These are phyloP conservation scores for Neria commutata DNA, from an alignment of 2,888 invertebrate genomes.

Conservation along the genomic window DNA sequence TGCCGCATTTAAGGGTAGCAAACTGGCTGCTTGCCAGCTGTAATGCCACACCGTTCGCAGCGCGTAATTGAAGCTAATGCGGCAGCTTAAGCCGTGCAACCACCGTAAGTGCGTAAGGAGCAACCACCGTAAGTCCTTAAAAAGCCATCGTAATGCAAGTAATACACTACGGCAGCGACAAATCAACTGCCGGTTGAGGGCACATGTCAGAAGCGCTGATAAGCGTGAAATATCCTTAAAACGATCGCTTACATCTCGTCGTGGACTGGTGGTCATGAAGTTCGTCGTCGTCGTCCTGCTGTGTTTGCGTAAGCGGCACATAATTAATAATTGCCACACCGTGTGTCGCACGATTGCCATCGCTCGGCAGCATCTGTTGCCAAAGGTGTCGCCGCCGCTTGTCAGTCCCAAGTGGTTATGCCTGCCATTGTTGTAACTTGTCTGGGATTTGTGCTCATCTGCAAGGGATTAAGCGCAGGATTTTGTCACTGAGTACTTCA, in stretches of 20 bases:
- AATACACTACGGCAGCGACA: neutral
- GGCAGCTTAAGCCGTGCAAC: conserved; percentile 49
- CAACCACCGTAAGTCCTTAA: conserved; percentile 27
- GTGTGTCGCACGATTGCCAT: too few species aligned
- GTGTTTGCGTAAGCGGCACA: too few species aligned
- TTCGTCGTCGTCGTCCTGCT: neutral
- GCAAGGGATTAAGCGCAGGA: too few species aligned
- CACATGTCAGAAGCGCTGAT: conserved; percentile 44
- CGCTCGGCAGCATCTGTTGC: too few species aligned
- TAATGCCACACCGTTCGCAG: neutral
- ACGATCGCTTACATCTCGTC: conserved; percentile 34
- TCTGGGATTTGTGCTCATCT: too few species aligned
- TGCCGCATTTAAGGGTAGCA: neutral
- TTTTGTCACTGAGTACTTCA: too few species aligned
- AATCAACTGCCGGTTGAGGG: conserved; percentile 29
- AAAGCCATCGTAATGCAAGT: conserved; percentile 34
- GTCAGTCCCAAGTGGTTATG: too few species aligned
- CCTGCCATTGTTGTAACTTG: too few species aligned
- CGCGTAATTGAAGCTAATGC: neutral
- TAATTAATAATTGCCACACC: too few species aligned
- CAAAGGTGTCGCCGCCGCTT: too few species aligned
- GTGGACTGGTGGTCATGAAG: neutral
- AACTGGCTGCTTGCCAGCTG: neutral
- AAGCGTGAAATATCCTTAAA: conserved; percentile 50
- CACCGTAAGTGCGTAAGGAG: conserved; percentile 32